phyloP scores from a whole-genome alignment of 2,888 invertebrate species.

The Aproaerema taeniolella region DNA sequence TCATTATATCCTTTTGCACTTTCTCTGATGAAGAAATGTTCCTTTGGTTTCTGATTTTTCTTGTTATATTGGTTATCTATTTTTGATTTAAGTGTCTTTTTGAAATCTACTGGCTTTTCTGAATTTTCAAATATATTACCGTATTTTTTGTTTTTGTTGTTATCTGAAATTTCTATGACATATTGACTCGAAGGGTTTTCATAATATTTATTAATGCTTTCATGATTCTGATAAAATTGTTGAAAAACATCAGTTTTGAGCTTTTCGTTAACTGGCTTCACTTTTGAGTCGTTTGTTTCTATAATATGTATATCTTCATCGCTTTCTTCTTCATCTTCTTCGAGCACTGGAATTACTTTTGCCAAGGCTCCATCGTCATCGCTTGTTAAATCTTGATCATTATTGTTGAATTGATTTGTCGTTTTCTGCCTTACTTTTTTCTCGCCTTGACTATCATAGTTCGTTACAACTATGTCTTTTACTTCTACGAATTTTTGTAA shows the following conservation, averaged over 20 bases:
- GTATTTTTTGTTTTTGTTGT: too few relatives aligned
- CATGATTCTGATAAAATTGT: not conserved
- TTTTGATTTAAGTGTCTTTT: too few relatives aligned
- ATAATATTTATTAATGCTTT: not conserved
- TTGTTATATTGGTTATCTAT: too few relatives aligned
- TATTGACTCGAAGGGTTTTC: too few relatives aligned
- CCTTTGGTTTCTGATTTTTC: not conserved
- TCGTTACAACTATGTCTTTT: conserved; percentile 2
- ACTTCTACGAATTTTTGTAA: conserved; percentile 5
- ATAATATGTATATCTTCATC: too few relatives aligned
- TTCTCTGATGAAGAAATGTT: not conserved
- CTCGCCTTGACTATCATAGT: not conserved
- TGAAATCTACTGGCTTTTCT: too few relatives aligned
- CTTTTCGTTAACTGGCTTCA: not conserved
- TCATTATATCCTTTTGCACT: not conserved
- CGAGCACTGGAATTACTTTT: too few relatives aligned
- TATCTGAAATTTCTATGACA: too few relatives aligned
- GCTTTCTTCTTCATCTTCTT: not conserved
- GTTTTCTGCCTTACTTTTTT: not conserved
- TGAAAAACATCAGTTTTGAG: not conserved
- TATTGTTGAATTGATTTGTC: not conserved
- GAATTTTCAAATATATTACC: too few relatives aligned
- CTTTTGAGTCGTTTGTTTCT: not conserved
- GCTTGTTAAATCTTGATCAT: too few relatives aligned
- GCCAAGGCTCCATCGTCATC: too few relatives aligned